Conservation (phyloP, 92 coral and sea anemone species). For the Palythoa grandis region DNA sequence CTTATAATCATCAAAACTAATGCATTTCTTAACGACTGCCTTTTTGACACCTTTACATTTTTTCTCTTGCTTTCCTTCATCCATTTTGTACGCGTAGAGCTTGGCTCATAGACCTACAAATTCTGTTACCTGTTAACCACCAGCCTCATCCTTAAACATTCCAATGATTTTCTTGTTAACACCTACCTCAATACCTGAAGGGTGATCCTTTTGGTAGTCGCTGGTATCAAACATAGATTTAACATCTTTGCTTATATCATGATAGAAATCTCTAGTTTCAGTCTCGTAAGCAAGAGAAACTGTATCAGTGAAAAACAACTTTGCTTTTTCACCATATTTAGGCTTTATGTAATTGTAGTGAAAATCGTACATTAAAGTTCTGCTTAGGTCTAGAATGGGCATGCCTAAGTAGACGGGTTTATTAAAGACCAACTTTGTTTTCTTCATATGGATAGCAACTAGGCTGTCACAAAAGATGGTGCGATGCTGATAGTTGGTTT, state of each 20-base stretch:
- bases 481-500: neutral
- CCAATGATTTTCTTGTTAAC: too few species aligned
- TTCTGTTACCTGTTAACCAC: neutral
- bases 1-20: too few species aligned
- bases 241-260: neutral
- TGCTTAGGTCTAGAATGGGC: neutral
- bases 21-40: too few species aligned
- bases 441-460: neutral
- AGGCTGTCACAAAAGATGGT: neutral
- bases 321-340: neutral
- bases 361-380: too few species aligned
- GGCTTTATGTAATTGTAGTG: neutral
- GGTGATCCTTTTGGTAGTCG: neutral
- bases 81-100: neutral
- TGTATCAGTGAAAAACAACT: neutral
- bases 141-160: too few species aligned
- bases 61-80: neutral
- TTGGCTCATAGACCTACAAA: neutral
- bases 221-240: neutral
- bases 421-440: neutral
- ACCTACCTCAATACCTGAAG: neutral
- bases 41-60: neutral
- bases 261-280: neutral
- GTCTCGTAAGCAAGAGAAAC: neutral
- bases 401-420: neutral